Evolutionary conservation across 1,140 invertebrate genomes (phyloP).

Genomic region (Drosophila jambulina): DNA sequence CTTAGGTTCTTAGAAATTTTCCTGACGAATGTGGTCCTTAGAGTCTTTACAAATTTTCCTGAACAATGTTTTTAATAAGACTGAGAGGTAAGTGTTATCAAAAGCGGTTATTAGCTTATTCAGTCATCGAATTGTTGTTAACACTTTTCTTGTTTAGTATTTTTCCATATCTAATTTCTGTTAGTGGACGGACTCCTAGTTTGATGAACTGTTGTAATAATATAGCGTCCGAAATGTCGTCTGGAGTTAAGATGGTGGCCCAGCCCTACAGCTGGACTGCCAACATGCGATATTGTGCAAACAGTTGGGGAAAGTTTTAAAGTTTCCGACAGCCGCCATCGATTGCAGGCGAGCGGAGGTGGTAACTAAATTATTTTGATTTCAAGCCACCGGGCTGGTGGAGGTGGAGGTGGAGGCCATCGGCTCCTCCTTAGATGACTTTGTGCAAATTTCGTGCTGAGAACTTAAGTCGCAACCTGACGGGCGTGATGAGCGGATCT

Average conservation of each 20-base stretch:
- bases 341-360: slow-evolving; percentile 60
- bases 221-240: slow-evolving; percentile 78
- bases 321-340: slow-evolving; percentile 76
- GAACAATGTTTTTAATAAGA: not conserved
- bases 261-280: slow-evolving; percentile 16
- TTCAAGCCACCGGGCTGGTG: slow-evolving; percentile 23
- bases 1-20: not conserved
- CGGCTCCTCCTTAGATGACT: slow-evolving; percentile 34
- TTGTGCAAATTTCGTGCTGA: slow-evolving; percentile 54
- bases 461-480: slow-evolving; percentile 54
- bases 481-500: slow-evolving; percentile 32
- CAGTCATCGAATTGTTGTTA: not conserved
- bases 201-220: slow-evolving; percentile 83
- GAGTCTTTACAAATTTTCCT: no score
- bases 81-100: not conserved
- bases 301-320: slow-evolving; percentile 79
- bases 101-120: not conserved
- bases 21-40: not conserved
- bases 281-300: slow-evolving; percentile 70
- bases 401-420: not conserved
- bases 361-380: slow-evolving; percentile 81
- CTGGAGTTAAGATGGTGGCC: slow-evolving; percentile 47
- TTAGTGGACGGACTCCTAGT: slow-evolving; percentile 36
- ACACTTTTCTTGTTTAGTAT: not conserved
- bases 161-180: not conserved